phyloP scores from a whole-genome alignment of 2,888 invertebrate genomes.

The Macropis europaea region DNA sequence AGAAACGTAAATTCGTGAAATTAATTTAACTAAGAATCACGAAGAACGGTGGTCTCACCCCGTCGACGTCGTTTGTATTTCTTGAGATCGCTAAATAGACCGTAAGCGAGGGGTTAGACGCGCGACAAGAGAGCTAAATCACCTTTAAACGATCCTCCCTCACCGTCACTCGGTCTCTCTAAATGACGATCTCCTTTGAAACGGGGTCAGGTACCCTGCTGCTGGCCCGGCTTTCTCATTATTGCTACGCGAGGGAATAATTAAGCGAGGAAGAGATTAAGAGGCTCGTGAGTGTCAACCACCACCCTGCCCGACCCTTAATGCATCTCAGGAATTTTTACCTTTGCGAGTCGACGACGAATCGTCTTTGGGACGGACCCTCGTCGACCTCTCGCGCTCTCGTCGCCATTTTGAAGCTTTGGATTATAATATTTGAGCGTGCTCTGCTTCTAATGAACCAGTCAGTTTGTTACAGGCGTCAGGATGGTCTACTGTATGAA shows the following conservation, averaged over 20 bases:
- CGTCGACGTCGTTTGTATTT: conserved; percentile 29
- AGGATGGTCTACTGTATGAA: no score
- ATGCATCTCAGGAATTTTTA: conserved; percentile 34
- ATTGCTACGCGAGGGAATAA: conserved; percentile 59
- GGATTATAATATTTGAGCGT: no score
- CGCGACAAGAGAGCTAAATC: conserved; percentile 42
- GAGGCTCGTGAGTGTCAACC: conserved; percentile 42
- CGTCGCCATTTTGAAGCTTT: not conserved
- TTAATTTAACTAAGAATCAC: conserved; percentile 38
- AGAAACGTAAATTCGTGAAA: conserved; percentile 37
- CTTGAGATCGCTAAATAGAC: conserved; percentile 44
- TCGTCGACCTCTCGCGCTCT: no score
- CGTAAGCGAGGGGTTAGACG: conserved; percentile 29
- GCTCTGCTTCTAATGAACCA: no score
- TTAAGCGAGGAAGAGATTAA: conserved; percentile 58
- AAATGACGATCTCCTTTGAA: conserved; percentile 50
- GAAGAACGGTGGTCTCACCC: conserved; percentile 2
- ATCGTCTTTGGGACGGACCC: not conserved
- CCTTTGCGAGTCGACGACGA: not conserved
- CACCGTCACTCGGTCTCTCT: conserved; percentile 27
- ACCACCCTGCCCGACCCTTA: conserved; percentile 25
- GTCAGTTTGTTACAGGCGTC: no score
- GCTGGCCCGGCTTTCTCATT: conserved; percentile 49
- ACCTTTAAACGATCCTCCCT: conserved; percentile 40
- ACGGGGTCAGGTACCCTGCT: conserved; percentile 56